Percentiles rank a stretch among this genome's conserved stretches.
Evolutionary conservation across 64 coral and sea anemone species (phyloP).

Genomic region (Catalaphyllia jardinei): DNA sequence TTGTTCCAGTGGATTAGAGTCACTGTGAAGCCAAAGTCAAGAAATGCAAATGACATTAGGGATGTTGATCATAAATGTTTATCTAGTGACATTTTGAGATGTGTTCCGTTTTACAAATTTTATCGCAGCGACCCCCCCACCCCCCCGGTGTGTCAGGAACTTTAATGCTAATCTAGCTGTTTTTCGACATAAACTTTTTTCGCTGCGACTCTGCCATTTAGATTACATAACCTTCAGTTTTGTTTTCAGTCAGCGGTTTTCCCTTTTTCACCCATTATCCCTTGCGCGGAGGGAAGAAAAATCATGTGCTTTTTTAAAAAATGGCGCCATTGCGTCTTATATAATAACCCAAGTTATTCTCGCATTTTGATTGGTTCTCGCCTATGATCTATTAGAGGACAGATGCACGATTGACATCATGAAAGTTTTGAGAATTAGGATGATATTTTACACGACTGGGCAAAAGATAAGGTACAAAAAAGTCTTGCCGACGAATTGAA

Average conservation of each 20-base stretch:
- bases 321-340: background rate
- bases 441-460: no score
- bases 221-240: background rate
- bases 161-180: background rate
- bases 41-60: slow-evolving; percentile 7
- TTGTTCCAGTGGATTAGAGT: slow-evolving; percentile 55
- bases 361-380: no score
- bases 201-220: slow-evolving; percentile 5
- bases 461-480: no score
- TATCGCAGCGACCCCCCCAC: slow-evolving; percentile 34
- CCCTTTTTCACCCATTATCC: background rate
- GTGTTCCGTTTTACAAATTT: slow-evolving; percentile 9
- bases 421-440: no score
- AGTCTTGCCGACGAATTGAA: no score
- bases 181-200: background rate
- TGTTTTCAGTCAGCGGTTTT: slow-evolving; percentile 6
- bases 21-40: slow-evolving; percentile 30
- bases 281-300: background rate
- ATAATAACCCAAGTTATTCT: no score
- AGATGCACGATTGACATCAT: no score
- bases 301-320: background rate
- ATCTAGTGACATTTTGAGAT: background rate
- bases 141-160: slow-evolving; percentile 11
- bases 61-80: background rate
- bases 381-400: no score